These are phyloP conservation scores for Notechis scutatus DNA, from an alignment of 2,113 vertebrate genomes.

Conservation along the genomic window DNA sequence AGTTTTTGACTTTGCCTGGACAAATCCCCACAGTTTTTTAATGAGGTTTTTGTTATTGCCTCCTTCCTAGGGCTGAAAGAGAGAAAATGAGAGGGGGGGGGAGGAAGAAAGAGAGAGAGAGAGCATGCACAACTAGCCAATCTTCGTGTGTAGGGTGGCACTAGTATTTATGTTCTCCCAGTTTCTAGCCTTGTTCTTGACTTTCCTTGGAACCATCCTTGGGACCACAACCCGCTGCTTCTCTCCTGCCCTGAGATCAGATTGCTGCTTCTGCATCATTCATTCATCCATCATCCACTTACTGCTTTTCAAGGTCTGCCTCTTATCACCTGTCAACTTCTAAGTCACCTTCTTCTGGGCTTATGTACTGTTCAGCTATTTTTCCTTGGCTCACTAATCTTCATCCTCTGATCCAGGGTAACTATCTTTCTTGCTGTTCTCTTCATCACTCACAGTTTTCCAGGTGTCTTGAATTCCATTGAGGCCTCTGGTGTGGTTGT, in stretches of 20 bases:
- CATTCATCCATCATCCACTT: not conserved
- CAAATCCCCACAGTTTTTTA: not conserved
- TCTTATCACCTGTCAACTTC: not conserved
- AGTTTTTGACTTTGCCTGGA: not conserved
- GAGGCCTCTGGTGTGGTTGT: not conserved
- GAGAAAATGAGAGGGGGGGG: no score
- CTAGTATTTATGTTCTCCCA: not conserved
- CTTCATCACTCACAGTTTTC: not conserved
- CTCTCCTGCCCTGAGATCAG: not conserved
- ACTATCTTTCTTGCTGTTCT: not conserved
- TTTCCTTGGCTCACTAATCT: not conserved
- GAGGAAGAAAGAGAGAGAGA: not conserved
- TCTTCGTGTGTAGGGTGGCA: not conserved
- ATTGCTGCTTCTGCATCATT: not conserved
- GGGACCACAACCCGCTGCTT: not conserved
- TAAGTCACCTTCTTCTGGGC: not conserved
- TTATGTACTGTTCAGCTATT: not conserved
- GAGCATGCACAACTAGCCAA: not conserved
- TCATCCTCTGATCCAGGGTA: not conserved
- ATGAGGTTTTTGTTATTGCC: not conserved
- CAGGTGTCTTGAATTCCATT: not conserved
- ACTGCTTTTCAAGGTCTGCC: not conserved
- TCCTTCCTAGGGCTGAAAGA: not conserved
- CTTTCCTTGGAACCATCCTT: not conserved
- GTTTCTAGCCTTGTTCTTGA: not conserved